Evolutionary conservation across 2,797 vertebrate species (phyloP).

Genomic region (Intellagama lesueurii): DNA sequence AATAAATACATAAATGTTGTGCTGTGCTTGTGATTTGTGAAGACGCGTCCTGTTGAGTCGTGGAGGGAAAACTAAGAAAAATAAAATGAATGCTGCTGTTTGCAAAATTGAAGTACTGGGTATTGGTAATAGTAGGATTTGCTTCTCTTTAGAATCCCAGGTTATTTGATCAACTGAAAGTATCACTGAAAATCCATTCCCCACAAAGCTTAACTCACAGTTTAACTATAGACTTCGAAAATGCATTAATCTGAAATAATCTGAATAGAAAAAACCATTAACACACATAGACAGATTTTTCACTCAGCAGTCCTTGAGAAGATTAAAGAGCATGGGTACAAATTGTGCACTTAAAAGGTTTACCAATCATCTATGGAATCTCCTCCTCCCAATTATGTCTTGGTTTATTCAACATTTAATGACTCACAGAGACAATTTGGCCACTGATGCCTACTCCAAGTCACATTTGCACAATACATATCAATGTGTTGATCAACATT

Average conservation of each 20-base stretch:
- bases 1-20: no score
- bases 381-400: constrained; percentile 67
- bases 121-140: background rate
- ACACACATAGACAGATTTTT: constrained; percentile 68
- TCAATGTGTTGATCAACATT: constrained; percentile 70
- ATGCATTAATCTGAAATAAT: constrained; percentile 61
- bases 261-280: constrained; percentile 72
- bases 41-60: background rate
- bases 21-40: background rate
- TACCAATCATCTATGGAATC: constrained; percentile 57
- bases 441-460: constrained; percentile 58
- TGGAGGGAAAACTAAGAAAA: background rate
- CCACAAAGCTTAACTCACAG: constrained; percentile 57
- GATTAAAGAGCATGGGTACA: constrained; percentile 70
- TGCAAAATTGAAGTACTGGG: background rate
- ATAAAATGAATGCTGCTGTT: background rate
- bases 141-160: constrained; percentile 29
- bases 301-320: constrained; percentile 71
- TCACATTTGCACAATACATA: constrained; percentile 63
- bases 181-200: constrained; percentile 29
- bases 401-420: constrained; percentile 60
- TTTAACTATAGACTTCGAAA: constrained; percentile 38
- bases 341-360: constrained; percentile 67
- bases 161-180: constrained; percentile 57
- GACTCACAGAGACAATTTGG: constrained; percentile 66